Evolutionary conservation across 2,888 invertebrate species (phyloP).

Genomic region (Hirtodrosophila confusa): DNA sequence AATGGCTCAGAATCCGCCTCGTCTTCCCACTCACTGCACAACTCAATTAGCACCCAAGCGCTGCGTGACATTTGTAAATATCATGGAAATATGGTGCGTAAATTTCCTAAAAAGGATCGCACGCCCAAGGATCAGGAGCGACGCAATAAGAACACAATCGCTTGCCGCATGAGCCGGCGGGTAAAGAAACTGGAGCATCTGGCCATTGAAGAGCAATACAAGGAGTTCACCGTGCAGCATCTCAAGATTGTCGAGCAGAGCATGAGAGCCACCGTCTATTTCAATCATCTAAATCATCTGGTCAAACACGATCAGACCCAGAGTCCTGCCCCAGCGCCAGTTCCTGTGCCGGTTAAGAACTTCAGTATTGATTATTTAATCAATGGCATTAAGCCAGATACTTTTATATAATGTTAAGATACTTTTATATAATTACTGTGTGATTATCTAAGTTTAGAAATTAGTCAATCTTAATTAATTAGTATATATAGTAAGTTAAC

Average conservation of each 20-base stretch:
- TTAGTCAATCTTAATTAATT: constrained; percentile 12
- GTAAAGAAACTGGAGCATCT: constrained; percentile 80
- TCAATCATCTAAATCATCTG: constrained; percentile 69
- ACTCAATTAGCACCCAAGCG: constrained; percentile 60
- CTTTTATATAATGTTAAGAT: constrained; percentile 23
- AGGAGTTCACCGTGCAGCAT: constrained; percentile 62
- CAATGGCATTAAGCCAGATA: constrained; percentile 42
- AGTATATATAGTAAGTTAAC: constrained; percentile 3
- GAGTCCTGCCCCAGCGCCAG: constrained; percentile 10
- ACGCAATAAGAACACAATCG: constrained; percentile 81
- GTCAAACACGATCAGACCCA: constrained; percentile 28
- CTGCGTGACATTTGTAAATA: constrained; percentile 76
- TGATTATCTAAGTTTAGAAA: constrained; percentile 6
- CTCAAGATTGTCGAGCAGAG: constrained; percentile 67
- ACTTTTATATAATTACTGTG: constrained; percentile 25
- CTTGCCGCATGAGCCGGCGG: constrained; percentile 81
- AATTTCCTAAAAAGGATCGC: constrained; percentile 81
- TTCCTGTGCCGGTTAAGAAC: constrained; percentile 34
- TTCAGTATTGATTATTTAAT: constrained; percentile 71
- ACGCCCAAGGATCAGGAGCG: constrained; percentile 81
- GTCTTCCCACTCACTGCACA: constrained; percentile 39
- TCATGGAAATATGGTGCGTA: constrained; percentile 81
- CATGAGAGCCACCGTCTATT: constrained; percentile 69
- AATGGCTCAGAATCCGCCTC: constrained; percentile 46
- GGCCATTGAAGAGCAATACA: constrained; percentile 79